Conservation (phyloP, 2,113 vertebrate species). For the Nipponia nippon region DNA sequence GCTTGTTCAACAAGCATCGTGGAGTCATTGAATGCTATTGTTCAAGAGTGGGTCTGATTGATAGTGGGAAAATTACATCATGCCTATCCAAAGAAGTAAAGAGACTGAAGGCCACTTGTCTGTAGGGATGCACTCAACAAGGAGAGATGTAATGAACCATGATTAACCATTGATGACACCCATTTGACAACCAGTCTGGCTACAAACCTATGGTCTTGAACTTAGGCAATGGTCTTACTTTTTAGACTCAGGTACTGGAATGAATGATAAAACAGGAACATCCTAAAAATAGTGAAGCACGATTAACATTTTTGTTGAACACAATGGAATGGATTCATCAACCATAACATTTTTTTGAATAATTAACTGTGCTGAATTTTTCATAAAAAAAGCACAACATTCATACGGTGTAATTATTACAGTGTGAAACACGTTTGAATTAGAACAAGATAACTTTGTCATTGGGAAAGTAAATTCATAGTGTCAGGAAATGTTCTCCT, state of each 20-base stretch:
- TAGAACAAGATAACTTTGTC: constrained; percentile 1
- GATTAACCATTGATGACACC: not conserved
- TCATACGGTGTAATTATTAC: not conserved
- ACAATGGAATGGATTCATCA: constrained; percentile 12
- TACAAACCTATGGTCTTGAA: not conserved
- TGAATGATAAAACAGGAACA: not conserved
- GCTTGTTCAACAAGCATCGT: not conserved
- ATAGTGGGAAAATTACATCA: not conserved
- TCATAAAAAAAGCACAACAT: not conserved
- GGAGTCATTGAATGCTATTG: not conserved
- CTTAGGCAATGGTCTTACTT: not conserved
- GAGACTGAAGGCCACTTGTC: not conserved
- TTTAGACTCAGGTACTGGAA: not conserved
- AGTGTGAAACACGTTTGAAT: not conserved
- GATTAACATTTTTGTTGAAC: not conserved
- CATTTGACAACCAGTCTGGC: not conserved
- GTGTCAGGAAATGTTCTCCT: constrained; percentile 3
- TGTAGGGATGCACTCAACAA: not conserved
- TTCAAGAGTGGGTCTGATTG: no score
- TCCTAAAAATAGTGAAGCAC: not conserved
- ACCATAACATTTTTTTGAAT: not conserved
- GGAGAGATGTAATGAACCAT: not conserved
- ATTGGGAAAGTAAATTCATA: constrained; percentile 6
- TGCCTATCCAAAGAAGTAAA: not conserved
- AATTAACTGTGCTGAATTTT: constrained; percentile 25